Evolutionary conservation across 2,888 invertebrate species (phyloP).

Genomic region (Sisyra terminalis): DNA sequence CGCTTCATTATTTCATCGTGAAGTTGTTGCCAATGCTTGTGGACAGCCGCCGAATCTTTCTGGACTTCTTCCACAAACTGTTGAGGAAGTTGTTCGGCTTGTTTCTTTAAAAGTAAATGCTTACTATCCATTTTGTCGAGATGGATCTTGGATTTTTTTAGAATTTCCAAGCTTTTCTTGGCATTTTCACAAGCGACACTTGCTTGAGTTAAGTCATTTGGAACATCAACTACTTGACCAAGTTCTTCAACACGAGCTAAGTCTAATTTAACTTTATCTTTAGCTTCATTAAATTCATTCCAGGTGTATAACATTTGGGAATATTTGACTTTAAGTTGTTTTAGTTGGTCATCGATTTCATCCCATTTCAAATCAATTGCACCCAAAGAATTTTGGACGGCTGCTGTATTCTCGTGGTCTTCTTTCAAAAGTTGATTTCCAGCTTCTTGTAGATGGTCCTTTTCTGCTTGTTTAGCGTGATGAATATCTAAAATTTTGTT

Average conservation of each 20-base stretch:
- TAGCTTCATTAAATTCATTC: constrained; percentile 58
- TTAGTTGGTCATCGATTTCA: constrained; percentile 54
- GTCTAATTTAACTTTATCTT: constrained; percentile 50
- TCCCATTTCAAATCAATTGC: constrained; percentile 70
- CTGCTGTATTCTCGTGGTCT: constrained; percentile 63
- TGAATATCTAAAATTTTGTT: constrained; percentile 32
- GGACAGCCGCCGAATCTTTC: constrained; percentile 42
- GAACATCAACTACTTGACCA: constrained; percentile 43
- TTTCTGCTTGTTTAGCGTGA: constrained; percentile 41
- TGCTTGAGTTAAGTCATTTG: constrained; percentile 57
- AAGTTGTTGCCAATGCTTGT: constrained; percentile 50
- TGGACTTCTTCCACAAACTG: constrained; percentile 43
- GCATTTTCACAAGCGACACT: constrained; percentile 54
- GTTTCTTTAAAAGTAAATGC: constrained; percentile 51
- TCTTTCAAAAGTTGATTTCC: constrained; percentile 65
- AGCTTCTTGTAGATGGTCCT: constrained; percentile 60
- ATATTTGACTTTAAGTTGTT: constrained; percentile 58
- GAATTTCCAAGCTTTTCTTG: constrained; percentile 54
- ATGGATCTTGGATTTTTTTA: constrained; percentile 56
- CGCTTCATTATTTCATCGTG: constrained; percentile 55
- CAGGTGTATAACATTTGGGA: constrained; percentile 54
- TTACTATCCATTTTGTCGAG: constrained; percentile 67
- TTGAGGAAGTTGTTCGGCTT: constrained; percentile 44
- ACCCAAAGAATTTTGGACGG: constrained; percentile 62
- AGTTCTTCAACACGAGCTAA: constrained; percentile 51